These are phyloP conservation scores for Sisyra nigra DNA, from an alignment of 2,888 invertebrate genomes.

Conservation along the genomic window DNA sequence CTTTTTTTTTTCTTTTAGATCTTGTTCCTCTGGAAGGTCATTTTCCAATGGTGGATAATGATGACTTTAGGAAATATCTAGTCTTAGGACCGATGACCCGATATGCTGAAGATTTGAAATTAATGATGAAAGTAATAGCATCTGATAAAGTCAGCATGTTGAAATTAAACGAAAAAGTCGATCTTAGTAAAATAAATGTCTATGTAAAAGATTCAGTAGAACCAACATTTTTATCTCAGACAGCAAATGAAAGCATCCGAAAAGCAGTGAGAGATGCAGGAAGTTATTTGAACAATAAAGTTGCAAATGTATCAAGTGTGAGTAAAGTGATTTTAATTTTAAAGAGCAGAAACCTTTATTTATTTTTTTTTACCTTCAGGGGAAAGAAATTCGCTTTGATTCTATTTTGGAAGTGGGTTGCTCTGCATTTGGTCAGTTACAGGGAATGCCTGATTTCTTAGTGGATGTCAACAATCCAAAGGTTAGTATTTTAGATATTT, in stretches of 20 bases:
- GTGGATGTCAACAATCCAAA: constrained; percentile 33
- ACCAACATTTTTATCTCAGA: constrained; percentile 31
- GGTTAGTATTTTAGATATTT: constrained; percentile 18
- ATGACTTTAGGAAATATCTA: constrained; percentile 32
- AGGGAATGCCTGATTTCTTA: constrained; percentile 36
- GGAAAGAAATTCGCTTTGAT: constrained; percentile 31
- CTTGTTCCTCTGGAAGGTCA: constrained; percentile 35
- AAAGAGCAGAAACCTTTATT: constrained; percentile 1
- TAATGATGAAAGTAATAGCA: constrained; percentile 46
- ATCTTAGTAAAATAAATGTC: constrained; percentile 16
- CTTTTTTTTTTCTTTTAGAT: too few species aligned
- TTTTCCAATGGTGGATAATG: constrained; percentile 35
- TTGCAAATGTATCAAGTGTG: constrained; percentile 27
- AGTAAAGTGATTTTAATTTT: constrained; percentile 13
- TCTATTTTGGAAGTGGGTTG: constrained; percentile 34
- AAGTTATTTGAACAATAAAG: constrained; percentile 30
- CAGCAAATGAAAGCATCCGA: constrained; percentile 35
- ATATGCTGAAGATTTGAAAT: constrained; percentile 56
- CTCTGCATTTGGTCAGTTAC: constrained; percentile 33
- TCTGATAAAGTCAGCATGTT: constrained; percentile 28
- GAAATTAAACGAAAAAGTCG: constrained; percentile 30
- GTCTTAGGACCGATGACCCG: constrained; percentile 60
- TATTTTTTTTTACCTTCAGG: constrained; percentile 24
- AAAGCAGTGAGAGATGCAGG: constrained; percentile 31
- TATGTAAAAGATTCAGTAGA: constrained; percentile 45